Percentiles rank a stretch among this genome's conserved stretches.
These are phyloP conservation scores for Eretmocerus hayati DNA, from an alignment of 2,888 invertebrate species.

Conservation along the genomic window DNA sequence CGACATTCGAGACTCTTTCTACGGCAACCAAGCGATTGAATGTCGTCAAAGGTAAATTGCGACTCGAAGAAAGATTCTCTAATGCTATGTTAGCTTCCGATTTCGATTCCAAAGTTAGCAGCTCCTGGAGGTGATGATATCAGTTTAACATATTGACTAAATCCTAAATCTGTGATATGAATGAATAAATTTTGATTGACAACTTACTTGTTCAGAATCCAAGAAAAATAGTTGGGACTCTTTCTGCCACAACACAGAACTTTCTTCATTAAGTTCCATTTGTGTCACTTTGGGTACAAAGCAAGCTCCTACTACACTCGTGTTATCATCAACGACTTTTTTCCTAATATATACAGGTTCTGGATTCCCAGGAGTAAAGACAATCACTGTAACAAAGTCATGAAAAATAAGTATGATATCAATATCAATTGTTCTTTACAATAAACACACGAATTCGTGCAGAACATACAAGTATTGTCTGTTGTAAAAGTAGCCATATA, in stretches of 20 bases:
- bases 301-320: slow-evolving; percentile 47
- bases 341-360: slow-evolving; percentile 51
- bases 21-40: slow-evolving; percentile 48
- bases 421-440: too few species aligned
- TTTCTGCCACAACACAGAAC: slow-evolving; percentile 51
- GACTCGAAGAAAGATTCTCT: slow-evolving; percentile 41
- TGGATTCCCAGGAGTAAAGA: slow-evolving; percentile 57
- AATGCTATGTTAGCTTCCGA: slow-evolving; percentile 42
- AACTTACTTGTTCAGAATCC: slow-evolving; percentile 53
- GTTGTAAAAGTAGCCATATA: slow-evolving; percentile 63
- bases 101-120: slow-evolving; percentile 48
- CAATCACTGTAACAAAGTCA: slow-evolving; percentile 50
- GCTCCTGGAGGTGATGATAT: slow-evolving; percentile 47
- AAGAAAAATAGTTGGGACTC: slow-evolving; percentile 58
- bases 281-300: slow-evolving; percentile 55
- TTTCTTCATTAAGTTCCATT: slow-evolving; percentile 39
- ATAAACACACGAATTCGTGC: too few species aligned
- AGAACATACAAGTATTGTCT: too few species aligned
- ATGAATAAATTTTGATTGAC: too few species aligned
- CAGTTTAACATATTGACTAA: slow-evolving; percentile 12
- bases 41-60: slow-evolving; percentile 44
- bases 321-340: slow-evolving; percentile 46
- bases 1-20: slow-evolving; percentile 35
- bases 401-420: neutral
- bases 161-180: too few species aligned